Evolutionary conservation across 2,797 vertebrate species (phyloP).

Genomic region (Sibirionetta formosa): DNA sequence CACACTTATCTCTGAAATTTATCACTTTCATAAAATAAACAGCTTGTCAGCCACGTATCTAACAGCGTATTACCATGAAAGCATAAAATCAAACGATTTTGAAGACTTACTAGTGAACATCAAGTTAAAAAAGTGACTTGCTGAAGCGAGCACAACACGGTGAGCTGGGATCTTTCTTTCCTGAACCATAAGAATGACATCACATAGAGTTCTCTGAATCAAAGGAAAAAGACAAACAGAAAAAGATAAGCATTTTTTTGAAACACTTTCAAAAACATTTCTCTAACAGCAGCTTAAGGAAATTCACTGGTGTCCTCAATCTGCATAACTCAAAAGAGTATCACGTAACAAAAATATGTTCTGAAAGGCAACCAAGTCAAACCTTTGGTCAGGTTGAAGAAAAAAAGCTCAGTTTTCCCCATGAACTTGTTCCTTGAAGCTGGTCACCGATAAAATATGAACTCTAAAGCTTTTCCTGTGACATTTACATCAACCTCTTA

Average conservation of each 20-base stretch:
- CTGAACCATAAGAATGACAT: constrained; percentile 95
- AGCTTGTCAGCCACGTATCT: neutral
- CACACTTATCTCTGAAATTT: neutral
- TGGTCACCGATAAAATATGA: neutral
- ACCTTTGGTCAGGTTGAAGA: neutral
- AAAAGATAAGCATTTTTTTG: neutral
- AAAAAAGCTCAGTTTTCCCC: neutral
- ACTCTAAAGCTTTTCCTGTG: neutral
- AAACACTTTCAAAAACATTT: neutral
- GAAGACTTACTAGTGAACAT: constrained; percentile 97
- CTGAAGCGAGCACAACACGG: constrained; percentile 95
- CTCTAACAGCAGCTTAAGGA: neutral
- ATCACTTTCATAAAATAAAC: neutral
- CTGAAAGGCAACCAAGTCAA: no score
- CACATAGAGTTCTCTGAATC: constrained; percentile 93
- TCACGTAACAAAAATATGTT: no score
- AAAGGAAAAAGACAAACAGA: neutral
- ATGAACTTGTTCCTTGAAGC: neutral
- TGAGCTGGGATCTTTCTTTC: constrained; percentile 95
- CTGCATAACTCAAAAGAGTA: neutral
- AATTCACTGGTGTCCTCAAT: neutral
- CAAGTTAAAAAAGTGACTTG: constrained; percentile 97
- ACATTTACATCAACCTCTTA: neutral
- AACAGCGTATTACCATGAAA: neutral
- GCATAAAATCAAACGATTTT: neutral